Conservation (phyloP, 53 echinoderm and acorn worm species). For the Echinometra lucunter region DNA sequence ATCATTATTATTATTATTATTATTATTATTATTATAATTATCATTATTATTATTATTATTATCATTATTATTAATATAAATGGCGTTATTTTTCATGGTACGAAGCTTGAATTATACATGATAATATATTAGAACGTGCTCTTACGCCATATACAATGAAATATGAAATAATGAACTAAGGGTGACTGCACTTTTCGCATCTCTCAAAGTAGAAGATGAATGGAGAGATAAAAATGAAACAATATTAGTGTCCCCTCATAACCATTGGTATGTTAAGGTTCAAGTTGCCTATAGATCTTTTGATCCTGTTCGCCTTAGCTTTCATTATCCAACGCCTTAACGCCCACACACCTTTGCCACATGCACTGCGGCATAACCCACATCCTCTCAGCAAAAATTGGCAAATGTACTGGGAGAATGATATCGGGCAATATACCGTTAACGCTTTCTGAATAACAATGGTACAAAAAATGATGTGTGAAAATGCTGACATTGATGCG, state of each 20-base stretch:
- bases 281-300: neutral
- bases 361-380: too few species aligned
- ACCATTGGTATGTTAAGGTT: neutral
- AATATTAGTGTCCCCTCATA: neutral
- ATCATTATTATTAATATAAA: too few species aligned
- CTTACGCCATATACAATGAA: neutral
- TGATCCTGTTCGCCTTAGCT: neutral
- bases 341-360: neutral
- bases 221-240: neutral
- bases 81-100: neutral
- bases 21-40: too few species aligned
- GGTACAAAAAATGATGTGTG: too few species aligned
- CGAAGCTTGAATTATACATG: neutral
- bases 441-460: too few species aligned
- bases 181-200: conserved; percentile 40
- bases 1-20: too few species aligned
- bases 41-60: too few species aligned
- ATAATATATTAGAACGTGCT: neutral
- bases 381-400: too few species aligned
- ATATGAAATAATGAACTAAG: neutral
- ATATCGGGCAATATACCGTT: too few species aligned
- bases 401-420: too few species aligned
- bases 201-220: neutral
- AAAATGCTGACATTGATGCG: too few species aligned
- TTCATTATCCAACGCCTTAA: neutral